A percentile compares a stretch with the other conserved stretches of the same genome.
Evolutionary conservation across 2,888 invertebrate species (phyloP).

Genomic region (Agrochola litura): DNA sequence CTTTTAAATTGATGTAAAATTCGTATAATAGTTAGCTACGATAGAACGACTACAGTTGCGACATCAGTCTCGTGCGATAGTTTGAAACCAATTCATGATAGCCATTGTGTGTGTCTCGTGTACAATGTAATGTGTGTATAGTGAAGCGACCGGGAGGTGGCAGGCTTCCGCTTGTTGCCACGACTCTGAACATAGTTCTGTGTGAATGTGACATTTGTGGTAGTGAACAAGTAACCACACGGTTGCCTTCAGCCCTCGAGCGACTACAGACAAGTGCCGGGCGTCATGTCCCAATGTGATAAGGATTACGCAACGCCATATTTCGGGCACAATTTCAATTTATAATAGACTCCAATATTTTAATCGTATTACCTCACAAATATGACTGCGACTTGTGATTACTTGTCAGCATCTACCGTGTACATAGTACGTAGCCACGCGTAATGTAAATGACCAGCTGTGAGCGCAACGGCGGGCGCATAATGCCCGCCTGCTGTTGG

Average conservation of each 20-base stretch:
- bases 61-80: conserved; percentile 4
- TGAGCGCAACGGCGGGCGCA: conserved; percentile 62
- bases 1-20: conserved; percentile 29
- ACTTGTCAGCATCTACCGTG: conserved; percentile 47
- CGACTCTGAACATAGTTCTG: conserved; percentile 6
- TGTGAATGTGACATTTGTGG: conserved; percentile 16
- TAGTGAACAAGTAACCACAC: conserved; percentile 47
- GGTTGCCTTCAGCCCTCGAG: conserved; percentile 5
- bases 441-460: conserved; percentile 58
- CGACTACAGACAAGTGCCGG: not conserved
- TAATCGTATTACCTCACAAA: conserved; percentile 26
- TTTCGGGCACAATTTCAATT: conserved; percentile 28
- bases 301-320: conserved; percentile 9
- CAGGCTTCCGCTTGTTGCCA: conserved; percentile 3
- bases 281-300: not conserved
- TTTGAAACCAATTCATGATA: conserved; percentile 6
- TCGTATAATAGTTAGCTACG: conserved; percentile 16
- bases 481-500: conserved; percentile 55
- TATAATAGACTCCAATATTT: conserved; percentile 25
- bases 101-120: conserved; percentile 1
- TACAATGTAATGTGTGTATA: conserved; percentile 5
- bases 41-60: conserved; percentile 10
- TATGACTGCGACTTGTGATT: conserved; percentile 41
- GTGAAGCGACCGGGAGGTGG: conserved; percentile 7
- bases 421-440: conserved; percentile 56